Evolutionary conservation across 35 echinoderm and acorn worm species (phyloP).

Genomic region (Anneissia japonica): DNA sequence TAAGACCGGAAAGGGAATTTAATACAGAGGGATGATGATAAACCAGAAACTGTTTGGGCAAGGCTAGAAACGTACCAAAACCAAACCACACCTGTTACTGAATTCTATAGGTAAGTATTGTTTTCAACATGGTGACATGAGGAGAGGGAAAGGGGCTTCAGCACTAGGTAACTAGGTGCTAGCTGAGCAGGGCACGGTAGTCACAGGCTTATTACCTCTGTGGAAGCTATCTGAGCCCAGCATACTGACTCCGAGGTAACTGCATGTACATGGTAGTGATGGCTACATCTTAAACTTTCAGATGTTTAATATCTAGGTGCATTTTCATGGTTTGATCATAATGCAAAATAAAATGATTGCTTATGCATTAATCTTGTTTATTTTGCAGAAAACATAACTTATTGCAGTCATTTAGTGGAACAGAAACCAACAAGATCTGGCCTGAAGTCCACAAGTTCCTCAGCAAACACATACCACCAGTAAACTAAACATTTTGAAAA

Average conservation of each 20-base stretch:
- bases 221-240: too few relatives aligned
- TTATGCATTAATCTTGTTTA: slow-evolving; percentile 10
- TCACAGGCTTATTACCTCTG: too few relatives aligned
- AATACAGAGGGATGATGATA: slow-evolving; percentile 91
- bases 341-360: too few relatives aligned
- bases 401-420: slow-evolving; percentile 55
- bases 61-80: slow-evolving; percentile 63
- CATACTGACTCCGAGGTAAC: too few relatives aligned
- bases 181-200: too few relatives aligned
- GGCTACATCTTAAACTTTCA: too few relatives aligned
- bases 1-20: slow-evolving; percentile 64
- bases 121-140: too few relatives aligned
- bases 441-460: slow-evolving; percentile 63
- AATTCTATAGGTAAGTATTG: slow-evolving; percentile 83
- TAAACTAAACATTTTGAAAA: not conserved
- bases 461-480: not conserved
- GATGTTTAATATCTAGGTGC: too few relatives aligned
- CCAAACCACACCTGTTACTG: slow-evolving; percentile 72
- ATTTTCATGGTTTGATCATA: too few relatives aligned
- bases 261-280: too few relatives aligned
- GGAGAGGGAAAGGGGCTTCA: too few relatives aligned
- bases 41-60: slow-evolving; percentile 78
- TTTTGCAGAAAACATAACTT: slow-evolving; percentile 36
- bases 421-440: slow-evolving; percentile 80
- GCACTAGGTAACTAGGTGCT: too few relatives aligned